Base-by-base conservation (phyloP, 2,113 vertebrate species). In the Lynx canadensis region DNA sequence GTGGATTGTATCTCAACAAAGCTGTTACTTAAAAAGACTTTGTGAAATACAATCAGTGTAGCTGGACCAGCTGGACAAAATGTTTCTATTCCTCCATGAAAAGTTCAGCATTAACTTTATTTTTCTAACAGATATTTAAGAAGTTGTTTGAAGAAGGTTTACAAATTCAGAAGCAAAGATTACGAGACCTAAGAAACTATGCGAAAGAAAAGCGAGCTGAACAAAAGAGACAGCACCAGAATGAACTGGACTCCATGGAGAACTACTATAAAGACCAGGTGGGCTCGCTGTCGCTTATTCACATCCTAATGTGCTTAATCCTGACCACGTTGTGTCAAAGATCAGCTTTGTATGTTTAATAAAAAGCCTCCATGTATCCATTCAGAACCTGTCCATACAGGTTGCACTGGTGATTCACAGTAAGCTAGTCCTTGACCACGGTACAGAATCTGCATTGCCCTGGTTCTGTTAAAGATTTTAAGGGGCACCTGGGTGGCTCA, bases 221-320 rank as follows among this genome's bases (percentile, higher is more conserved):
- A 94, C 99, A 99, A 69, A 99, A 98, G 92, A 98, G 93, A 93
- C 98, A 98, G 69, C 99, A 99, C 96, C 98, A 98, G 92, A 98
- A 99, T 5, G 99, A 99, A 96, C 96, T 99, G 81, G 98, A 99
- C 89, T 99, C 99, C 1, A 99, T 99, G 99, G 99, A 99, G 98
- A 99, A 99, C 98, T 99, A 99, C 96, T 99, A 99, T 97, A 99
- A 99, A 98, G 99, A 99, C 97, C 99, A 99, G 99, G 99, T 99
- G 98, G 76, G 95, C 15, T 86, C 60, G 1, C 29, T 23, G 4
- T 5, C 12, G 12, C 36, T 11, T 4, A 5, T 16, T 63, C 33
- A 36, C 2, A 12, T 19, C 66, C 16, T 38, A 11, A 38, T 1
- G 15, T 18, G 60, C 38, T 29, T 29, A 15, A 2, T 48, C 41